Percentiles rank a stretch among this genome's conserved stretches.
phyloP scores from a whole-genome alignment of 2,113 vertebrate genomes.

The Corapipo altera region DNA sequence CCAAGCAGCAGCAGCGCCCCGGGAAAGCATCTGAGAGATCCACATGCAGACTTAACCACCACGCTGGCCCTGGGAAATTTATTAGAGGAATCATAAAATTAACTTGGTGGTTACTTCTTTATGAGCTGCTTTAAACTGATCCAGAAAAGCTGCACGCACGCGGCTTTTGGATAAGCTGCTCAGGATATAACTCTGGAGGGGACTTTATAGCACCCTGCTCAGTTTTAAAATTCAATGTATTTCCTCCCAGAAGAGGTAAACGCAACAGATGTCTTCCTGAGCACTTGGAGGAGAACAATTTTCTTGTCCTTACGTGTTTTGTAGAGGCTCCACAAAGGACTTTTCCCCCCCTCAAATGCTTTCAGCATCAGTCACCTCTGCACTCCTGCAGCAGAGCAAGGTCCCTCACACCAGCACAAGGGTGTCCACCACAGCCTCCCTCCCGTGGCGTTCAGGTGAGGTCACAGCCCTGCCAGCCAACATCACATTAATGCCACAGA shows the following conservation, averaged over 20 bases:
- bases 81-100: rapidly evolving
- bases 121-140: background rate
- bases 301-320: background rate
- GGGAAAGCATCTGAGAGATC: background rate
- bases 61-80: background rate
- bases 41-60: rapidly evolving
- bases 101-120: background rate
- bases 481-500: background rate
- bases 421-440: background rate
- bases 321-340: background rate
- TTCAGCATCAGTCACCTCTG: rapidly evolving
- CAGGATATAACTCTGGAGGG: background rate
- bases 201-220: background rate
- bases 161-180: background rate
- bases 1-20: background rate
- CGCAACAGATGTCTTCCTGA: background rate
- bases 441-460: rapidly evolving
- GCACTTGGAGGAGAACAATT: background rate
- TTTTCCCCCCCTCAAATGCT: background rate
- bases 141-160: background rate
- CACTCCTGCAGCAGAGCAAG: background rate
- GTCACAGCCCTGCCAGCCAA: background rate
- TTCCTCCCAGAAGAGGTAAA: background rate
- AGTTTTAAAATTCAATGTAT: background rate
- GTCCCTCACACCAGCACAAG: background rate